Evolutionary conservation across 2,797 vertebrate genomes (phyloP), one percentile per base, ranked within the genome.

Genomic region (Enteromius thamalakanensis): DNA sequence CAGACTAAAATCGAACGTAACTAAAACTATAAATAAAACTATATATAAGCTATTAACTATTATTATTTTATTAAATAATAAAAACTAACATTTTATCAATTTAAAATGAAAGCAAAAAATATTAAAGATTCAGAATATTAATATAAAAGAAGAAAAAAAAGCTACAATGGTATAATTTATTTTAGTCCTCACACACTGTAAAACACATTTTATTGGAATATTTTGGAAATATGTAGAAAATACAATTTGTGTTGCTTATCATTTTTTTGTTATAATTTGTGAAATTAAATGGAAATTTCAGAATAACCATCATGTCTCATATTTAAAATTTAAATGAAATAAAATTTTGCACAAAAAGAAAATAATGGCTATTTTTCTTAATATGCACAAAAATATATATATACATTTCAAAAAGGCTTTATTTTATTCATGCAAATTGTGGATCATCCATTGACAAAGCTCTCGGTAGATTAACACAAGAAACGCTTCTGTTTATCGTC

Each of bases 381-480:
- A 53, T n/a, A 21, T 32, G 26, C 5, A 14, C 14, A 8, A 45
- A 45, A n/a, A n/a, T n/a, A n/a, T 26, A 26, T 26, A 26, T 26
- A 26, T 26, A 26, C 1, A 26, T 26, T 26, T 26, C 26, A 26
- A 26, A 26, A 34, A 42, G 12, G 74, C 34, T 76, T 76, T 26
- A 40, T 60, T 26, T 58, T 23, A 17, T 26, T 17, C 51, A 26
- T 58, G 21, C 51, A 58, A 58, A 58, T 23, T 76, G 51, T 58
- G 74, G 74, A 60, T 76, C 23, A 60, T 80, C 21, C 29, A 42
- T 19, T 53, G 49, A 55, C 49, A 49, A 51, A 67, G 72, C 72
- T 40, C 72, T 76, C n/a, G 6, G 6, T 40, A 58, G 72, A 76
- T 51, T 53, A 34, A 76, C 74, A 42, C 34, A 58, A 55, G 49